phyloP scores from a whole-genome alignment of 2,113 vertebrate genomes.

The Cyanoderma ruficeps region DNA sequence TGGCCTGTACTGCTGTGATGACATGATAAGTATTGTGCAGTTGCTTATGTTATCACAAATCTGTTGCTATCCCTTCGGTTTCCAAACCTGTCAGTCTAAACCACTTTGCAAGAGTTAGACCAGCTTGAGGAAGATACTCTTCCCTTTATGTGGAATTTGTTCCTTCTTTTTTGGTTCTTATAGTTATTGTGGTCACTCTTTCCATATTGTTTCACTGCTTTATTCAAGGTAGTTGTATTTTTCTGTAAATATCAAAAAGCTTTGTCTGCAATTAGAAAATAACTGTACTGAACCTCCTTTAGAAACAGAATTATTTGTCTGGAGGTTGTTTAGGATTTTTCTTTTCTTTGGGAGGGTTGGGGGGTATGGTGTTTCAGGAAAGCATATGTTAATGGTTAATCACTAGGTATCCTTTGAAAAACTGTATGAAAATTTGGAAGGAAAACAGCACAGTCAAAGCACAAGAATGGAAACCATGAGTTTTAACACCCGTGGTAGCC shows the following conservation, averaged over 20 bases:
- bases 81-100: not conserved
- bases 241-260: conserved; percentile 58
- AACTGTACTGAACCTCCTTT: not conserved
- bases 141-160: not conserved
- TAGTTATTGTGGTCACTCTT: not conserved
- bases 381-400: not conserved
- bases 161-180: not conserved
- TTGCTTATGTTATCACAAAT: not conserved
- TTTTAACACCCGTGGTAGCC: not conserved
- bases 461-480: not conserved
- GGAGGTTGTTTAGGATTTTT: not conserved
- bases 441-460: not conserved
- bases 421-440: not conserved
- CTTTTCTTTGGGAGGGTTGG: not conserved
- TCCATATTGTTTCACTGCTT: conserved; percentile 26
- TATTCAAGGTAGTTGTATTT: conserved; percentile 33
- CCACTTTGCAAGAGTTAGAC: not conserved
- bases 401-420: not conserved
- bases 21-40: not conserved
- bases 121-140: not conserved
- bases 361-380: not conserved
- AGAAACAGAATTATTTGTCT: not conserved
- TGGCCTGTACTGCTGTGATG: not conserved
- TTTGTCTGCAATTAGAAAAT: not conserved
- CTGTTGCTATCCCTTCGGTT: not conserved